Evolutionary conservation across 2,113 vertebrate genomes (phyloP), one percentile per base, ranked within the genome.

Genomic region (Anser brachyrhynchus): DNA sequence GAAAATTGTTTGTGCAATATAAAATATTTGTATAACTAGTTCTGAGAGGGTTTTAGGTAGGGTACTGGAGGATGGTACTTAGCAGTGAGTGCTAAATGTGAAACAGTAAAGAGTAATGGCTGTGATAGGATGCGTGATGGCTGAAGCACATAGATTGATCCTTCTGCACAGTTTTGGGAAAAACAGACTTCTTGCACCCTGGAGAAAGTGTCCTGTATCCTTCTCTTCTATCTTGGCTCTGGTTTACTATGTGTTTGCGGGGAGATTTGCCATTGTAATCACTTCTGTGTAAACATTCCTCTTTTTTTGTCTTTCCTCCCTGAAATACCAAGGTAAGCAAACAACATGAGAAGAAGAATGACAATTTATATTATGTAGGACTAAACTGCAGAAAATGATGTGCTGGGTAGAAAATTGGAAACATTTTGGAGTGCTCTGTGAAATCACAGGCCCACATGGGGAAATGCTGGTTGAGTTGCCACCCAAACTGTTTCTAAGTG

Each of bases 381-480:
- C 25, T 91, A 39, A 95, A 59, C 61, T 66, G 11, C 43, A 61
- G 87, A 90, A 89, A 85, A 87, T 46, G 2, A 33, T 51, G 72
- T 64, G 71, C 31, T 62, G 78, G 72, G 55, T 87, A 88, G 83
- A 92, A 94, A 89, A 92, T 52, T 84, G 67, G 87, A 86, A 91
- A 79, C 4, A 15, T 83, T 84, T 92, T 4, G 17, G 61, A 79
- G 72, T 86, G 41, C 44, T 74, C 61, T 67, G 49, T 75, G 43
- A 83, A 90, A 67, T 84, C 79, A 69, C 75, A 86, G 62, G 69
- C 35, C 55, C 11, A 12, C 67, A 14, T 54, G 44, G 46, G 55
- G 84, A 94, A 91, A 66, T 89, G 73, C 37, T 83, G 66, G 58
- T 90, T 74, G 61, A 41, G 31, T 59, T 95, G 73, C 65, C 73